Conservation (phyloP, 2,113 vertebrate genomes). For the Albula goreensis region DNA sequence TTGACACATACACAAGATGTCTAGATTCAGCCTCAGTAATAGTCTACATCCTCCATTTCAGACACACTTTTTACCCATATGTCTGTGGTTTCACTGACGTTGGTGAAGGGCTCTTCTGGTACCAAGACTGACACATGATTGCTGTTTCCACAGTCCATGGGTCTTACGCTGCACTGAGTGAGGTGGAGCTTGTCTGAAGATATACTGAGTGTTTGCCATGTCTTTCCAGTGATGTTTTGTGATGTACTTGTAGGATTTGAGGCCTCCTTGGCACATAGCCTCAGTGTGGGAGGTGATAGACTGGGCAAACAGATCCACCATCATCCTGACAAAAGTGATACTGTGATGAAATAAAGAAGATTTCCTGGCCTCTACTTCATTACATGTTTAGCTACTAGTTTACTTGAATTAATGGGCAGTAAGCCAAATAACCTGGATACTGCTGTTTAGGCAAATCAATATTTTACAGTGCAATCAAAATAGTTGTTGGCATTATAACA, state of each 20-base stretch:
- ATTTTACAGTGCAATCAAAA: too few relatives aligned
- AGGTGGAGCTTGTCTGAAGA: background rate
- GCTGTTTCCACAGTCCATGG: background rate
- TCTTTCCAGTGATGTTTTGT: background rate
- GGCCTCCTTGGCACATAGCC: background rate
- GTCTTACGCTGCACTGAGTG: background rate
- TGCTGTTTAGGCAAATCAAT: too few relatives aligned
- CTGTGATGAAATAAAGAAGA: slow-evolving; percentile 24
- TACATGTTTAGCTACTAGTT: background rate
- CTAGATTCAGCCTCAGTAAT: background rate
- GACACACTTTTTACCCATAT: background rate
- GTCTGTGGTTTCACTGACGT: background rate
- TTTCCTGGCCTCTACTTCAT: background rate
- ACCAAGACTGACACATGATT: background rate
- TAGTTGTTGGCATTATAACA: too few relatives aligned
- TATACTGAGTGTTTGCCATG: background rate
- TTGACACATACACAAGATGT: background rate
- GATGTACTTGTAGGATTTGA: background rate
- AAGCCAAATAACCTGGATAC: too few relatives aligned
- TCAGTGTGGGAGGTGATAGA: background rate
- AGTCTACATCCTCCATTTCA: background rate
- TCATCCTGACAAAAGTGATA: slow-evolving; percentile 17
- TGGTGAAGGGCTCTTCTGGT: background rate
- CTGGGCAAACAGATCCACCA: background rate
- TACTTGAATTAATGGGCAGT: background rate